Percentiles rank a stretch among this genome's conserved stretches.
These are phyloP conservation scores for Calyptomena viridis DNA, from an alignment of 2,113 vertebrate genomes.

Conservation along the genomic window DNA sequence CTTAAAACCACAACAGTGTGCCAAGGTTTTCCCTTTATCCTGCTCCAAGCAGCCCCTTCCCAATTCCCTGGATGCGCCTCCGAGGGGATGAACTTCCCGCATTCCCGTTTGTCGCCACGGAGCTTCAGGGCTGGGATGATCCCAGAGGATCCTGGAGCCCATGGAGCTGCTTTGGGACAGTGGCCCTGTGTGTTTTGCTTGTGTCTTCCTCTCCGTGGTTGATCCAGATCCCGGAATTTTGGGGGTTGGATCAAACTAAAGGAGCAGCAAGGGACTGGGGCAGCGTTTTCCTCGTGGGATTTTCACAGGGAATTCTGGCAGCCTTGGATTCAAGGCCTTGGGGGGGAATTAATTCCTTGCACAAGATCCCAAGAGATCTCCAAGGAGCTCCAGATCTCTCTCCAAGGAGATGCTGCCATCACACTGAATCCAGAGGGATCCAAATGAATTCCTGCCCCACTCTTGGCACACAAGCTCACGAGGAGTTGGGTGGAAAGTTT, in stretches of 20 bases:
- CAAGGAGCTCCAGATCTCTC: background rate
- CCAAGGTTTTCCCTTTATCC: background rate
- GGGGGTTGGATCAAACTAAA: background rate
- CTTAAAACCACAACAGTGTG: no score
- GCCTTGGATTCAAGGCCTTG: background rate
- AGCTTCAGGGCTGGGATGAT: background rate
- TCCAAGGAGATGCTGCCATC: background rate
- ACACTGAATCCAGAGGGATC: background rate
- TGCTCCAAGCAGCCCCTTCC: background rate
- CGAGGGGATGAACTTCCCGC: background rate
- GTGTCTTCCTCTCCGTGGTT: background rate
- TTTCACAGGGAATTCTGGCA: background rate
- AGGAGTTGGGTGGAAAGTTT: background rate
- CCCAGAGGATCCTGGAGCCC: background rate
- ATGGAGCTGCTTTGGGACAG: background rate
- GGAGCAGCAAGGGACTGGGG: background rate
- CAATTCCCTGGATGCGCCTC: background rate
- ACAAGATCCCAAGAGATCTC: background rate
- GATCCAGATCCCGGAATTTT: background rate
- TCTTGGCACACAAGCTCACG: background rate
- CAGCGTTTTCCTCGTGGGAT: accelerated
- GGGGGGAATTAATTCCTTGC: background rate
- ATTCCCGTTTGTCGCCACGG: background rate
- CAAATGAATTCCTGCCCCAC: background rate
- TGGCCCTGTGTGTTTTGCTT: background rate